phyloP scores from a whole-genome alignment of 1,140 invertebrate genomes.

The Rhagoletis pomonella region DNA sequence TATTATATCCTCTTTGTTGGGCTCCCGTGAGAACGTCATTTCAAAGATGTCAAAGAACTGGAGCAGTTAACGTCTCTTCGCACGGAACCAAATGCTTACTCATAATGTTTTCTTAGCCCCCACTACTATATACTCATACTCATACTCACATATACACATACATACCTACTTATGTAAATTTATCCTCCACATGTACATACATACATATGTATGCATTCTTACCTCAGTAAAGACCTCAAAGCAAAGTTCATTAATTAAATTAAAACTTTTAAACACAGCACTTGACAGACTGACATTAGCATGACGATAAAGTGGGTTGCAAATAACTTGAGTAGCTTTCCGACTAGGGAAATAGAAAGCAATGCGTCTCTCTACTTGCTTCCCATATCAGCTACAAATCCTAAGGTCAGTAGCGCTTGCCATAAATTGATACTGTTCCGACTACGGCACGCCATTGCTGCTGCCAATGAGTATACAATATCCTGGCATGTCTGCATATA shows the following conservation, averaged over 20 bases:
- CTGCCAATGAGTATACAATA: not conserved
- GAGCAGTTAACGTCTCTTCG: too few species aligned
- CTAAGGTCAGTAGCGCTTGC: not conserved
- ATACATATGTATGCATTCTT: not conserved
- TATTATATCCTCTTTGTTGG: too few species aligned
- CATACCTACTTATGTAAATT: too few species aligned
- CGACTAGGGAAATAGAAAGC: too few species aligned
- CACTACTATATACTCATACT: too few species aligned
- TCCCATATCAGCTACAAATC: not conserved
- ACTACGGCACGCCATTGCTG: not conserved
- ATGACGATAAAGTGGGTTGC: too few species aligned
- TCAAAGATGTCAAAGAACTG: too few species aligned
- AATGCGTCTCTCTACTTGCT: too few species aligned
- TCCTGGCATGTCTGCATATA: not conserved
- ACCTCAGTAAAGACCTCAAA: not conserved
- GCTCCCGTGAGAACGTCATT: too few species aligned
- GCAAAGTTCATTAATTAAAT: slow-evolving; percentile 12
- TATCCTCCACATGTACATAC: too few species aligned
- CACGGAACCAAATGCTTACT: too few species aligned
- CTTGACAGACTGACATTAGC: not conserved
- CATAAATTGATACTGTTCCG: not conserved
- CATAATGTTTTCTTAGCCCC: too few species aligned
- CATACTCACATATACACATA: not conserved
- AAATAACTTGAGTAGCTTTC: not conserved
- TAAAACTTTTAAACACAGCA: not conserved